Evolutionary conservation across 1,140 invertebrate species (phyloP).

Genomic region (Armadillidium nasatum): DNA sequence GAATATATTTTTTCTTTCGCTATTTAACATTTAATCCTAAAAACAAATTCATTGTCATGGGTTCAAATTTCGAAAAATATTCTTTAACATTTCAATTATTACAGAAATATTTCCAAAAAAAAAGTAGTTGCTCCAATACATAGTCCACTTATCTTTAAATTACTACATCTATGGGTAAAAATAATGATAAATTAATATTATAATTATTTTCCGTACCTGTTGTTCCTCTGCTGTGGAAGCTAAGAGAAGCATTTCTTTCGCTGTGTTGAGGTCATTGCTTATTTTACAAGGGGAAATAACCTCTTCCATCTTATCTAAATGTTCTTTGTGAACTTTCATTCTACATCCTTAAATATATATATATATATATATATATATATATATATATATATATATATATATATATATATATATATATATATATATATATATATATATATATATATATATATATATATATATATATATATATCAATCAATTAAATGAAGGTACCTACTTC

Average conservation of each 20-base stretch:
- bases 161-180: background rate
- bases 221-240: conserved; percentile 80
- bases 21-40: background rate
- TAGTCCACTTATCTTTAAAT: background rate
- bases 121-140: background rate
- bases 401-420: too few relatives aligned
- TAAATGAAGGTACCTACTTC: conserved; percentile 59
- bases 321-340: conserved; percentile 93
- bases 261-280: conserved; percentile 86
- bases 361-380: conserved; percentile 60
- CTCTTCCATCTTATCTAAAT: conserved; percentile 74
- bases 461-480: background rate
- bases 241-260: conserved; percentile 83
- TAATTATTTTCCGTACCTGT: conserved; percentile 47
- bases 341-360: conserved; percentile 81
- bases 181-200: background rate
- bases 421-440: conserved; percentile 65
- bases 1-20: background rate
- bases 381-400: conserved; percentile 74
- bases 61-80: background rate
- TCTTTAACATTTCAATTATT: background rate
- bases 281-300: conserved; percentile 83
- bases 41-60: background rate
- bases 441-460: conserved; percentile 34
- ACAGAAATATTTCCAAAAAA: background rate